Evolutionary conservation across 2,797 vertebrate genomes (phyloP).

Genomic region (Galagoides demidoff): DNA sequence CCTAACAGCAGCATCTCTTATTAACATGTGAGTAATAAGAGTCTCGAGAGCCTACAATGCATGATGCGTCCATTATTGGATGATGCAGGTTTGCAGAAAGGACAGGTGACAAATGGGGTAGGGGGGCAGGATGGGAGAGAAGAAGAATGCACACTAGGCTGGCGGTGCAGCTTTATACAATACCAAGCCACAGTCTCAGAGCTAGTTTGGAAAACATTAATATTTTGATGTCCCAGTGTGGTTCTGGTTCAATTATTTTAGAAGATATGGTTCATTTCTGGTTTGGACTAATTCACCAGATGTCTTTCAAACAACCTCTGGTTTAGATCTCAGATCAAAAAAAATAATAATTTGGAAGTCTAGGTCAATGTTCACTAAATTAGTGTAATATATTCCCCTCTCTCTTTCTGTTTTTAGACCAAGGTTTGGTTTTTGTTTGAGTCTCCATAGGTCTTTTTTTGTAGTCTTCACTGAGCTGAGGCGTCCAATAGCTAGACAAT

Average conservation of each 20-base stretch:
- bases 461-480: background rate
- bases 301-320: conserved; percentile 71
- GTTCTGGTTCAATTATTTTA: conserved; percentile 64
- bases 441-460: background rate
- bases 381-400: background rate
- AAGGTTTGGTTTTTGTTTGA: conserved; percentile 30
- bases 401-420: background rate
- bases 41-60: background rate
- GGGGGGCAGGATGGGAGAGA: background rate
- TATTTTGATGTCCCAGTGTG: conserved; percentile 53
- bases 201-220: conserved; percentile 55
- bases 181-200: background rate
- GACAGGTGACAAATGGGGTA: background rate
- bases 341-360: conserved; percentile 61
- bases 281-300: conserved; percentile 55
- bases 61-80: accelerated
- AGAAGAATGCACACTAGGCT: background rate
- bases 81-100: background rate
- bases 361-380: conserved; percentile 57
- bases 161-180: background rate
- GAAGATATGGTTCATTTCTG: conserved; percentile 69
- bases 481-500: background rate
- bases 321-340: conserved; percentile 67
- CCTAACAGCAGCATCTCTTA: background rate
- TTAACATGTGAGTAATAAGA: background rate